Conservation (phyloP, 2,888 invertebrate species). For the Torymus texanus region DNA sequence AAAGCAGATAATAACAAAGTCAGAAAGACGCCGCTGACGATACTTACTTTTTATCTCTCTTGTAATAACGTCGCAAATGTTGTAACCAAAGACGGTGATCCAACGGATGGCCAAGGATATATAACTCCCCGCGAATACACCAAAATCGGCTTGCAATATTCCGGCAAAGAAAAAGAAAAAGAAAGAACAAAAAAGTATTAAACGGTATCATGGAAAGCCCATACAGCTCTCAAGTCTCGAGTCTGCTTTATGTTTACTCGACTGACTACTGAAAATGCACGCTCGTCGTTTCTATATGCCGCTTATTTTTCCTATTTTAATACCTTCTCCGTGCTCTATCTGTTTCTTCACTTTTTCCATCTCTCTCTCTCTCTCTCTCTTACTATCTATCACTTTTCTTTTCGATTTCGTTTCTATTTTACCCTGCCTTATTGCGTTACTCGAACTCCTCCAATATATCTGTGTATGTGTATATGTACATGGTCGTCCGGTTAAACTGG, state of each 20-base stretch:
- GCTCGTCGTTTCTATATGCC: slow-evolving; percentile 21
- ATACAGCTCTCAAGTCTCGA: slow-evolving; percentile 13
- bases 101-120: slow-evolving; percentile 27
- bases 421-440: slow-evolving; percentile 18
- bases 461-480: slow-evolving; percentile 1
- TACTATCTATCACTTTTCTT: neutral
- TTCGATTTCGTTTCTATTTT: slow-evolving; percentile 17
- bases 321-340: slow-evolving; percentile 3
- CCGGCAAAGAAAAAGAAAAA: neutral
- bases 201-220: slow-evolving; percentile 22
- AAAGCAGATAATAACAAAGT: neutral
- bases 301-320: slow-evolving; percentile 30
- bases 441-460: slow-evolving; percentile 3
- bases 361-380: neutral
- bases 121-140: slow-evolving; percentile 30
- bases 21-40: neutral
- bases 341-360: slow-evolving; percentile 5
- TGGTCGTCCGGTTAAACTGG: slow-evolving; percentile 17
- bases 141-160: slow-evolving; percentile 39
- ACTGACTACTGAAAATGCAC: slow-evolving; percentile 31
- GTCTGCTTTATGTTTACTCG: slow-evolving; percentile 26
- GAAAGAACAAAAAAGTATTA: neutral
- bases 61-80: slow-evolving; percentile 14
- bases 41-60: slow-evolving; percentile 23
- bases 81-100: slow-evolving; percentile 37